phyloP scores from a whole-genome alignment of 1,140 invertebrate species.

The Scaptomyza hsui region DNA sequence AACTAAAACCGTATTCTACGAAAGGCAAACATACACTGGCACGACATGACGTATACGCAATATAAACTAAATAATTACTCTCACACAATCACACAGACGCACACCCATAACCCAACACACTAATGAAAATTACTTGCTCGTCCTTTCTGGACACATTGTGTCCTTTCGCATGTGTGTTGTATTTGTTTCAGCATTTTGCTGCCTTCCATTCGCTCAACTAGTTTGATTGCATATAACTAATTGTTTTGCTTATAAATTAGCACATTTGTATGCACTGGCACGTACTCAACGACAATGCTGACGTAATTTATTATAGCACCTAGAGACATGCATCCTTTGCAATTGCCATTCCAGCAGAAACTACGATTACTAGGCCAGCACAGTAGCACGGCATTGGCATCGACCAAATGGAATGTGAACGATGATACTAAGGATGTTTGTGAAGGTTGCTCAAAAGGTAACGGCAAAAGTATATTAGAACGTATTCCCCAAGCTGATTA shows the following conservation, averaged over 20 bases:
- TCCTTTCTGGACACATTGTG: slow-evolving; percentile 13
- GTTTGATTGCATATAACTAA: slow-evolving; percentile 72
- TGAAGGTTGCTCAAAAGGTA: background rate
- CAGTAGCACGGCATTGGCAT: slow-evolving; percentile 2
- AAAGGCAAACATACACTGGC: slow-evolving; percentile 33
- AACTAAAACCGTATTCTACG: slow-evolving; percentile 15
- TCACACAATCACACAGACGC: slow-evolving; percentile 23
- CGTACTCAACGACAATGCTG: slow-evolving; percentile 49
- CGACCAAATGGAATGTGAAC: slow-evolving; percentile 18
- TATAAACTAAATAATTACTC: slow-evolving; percentile 64
- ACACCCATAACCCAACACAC: slow-evolving; percentile 21
- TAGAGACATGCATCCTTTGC: slow-evolving; percentile 30
- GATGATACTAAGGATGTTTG: slow-evolving; percentile 18
- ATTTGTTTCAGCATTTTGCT: slow-evolving; percentile 35
- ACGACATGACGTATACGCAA: slow-evolving; percentile 72
- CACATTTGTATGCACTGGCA: slow-evolving; percentile 77
- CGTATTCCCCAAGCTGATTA: background rate
- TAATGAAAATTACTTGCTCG: slow-evolving; percentile 77
- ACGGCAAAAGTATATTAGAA: background rate
- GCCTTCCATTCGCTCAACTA: slow-evolving; percentile 33
- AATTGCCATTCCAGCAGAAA: background rate
- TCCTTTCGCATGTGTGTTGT: slow-evolving; percentile 23
- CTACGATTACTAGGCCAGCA: background rate
- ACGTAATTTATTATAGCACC: slow-evolving; percentile 69
- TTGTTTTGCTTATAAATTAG: slow-evolving; percentile 80